phyloP scores from a whole-genome alignment of 2,888 invertebrate genomes.

The Ochropleura leucogaster region DNA sequence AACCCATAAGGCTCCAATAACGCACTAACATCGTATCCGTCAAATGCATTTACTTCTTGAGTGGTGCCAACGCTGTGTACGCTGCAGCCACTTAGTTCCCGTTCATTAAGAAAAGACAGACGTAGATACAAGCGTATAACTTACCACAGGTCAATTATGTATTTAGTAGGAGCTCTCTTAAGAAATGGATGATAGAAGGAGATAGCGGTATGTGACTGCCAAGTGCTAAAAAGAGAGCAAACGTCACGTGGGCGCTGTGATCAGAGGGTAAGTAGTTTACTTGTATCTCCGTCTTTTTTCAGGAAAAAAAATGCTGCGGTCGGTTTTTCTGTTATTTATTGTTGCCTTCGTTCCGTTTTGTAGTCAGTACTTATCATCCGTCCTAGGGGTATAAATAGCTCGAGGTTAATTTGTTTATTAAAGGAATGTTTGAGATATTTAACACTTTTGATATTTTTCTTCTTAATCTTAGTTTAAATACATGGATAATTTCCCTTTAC shows the following conservation, averaged over 20 bases:
- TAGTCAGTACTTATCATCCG: background rate
- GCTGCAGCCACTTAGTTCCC: constrained; percentile 47
- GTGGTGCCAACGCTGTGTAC: constrained; percentile 45
- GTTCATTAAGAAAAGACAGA: constrained; percentile 48
- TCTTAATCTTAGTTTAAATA: background rate
- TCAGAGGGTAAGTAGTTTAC: constrained; percentile 11
- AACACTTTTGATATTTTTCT: background rate
- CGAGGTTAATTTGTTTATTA: background rate
- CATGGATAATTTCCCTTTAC: background rate
- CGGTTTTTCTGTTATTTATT: constrained; percentile 23
- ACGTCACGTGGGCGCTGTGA: background rate
- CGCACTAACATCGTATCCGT: constrained; percentile 12
- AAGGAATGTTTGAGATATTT: background rate
- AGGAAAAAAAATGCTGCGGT: constrained; percentile 3
- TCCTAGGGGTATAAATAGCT: background rate
- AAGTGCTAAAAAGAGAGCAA: constrained; percentile 31
- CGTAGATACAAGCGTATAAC: constrained; percentile 35
- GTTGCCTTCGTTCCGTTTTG: constrained; percentile 12
- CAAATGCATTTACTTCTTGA: constrained; percentile 42
- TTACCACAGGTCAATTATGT: constrained; percentile 43
- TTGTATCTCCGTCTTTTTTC: constrained; percentile 15
- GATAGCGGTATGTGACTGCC: constrained; percentile 10
- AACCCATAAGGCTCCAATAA: background rate
- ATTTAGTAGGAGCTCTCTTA: constrained; percentile 40
- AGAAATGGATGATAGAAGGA: constrained; percentile 22